These are phyloP conservation scores for Colletes gigas DNA, from an alignment of 1,140 invertebrate genomes.

Conservation along the genomic window DNA sequence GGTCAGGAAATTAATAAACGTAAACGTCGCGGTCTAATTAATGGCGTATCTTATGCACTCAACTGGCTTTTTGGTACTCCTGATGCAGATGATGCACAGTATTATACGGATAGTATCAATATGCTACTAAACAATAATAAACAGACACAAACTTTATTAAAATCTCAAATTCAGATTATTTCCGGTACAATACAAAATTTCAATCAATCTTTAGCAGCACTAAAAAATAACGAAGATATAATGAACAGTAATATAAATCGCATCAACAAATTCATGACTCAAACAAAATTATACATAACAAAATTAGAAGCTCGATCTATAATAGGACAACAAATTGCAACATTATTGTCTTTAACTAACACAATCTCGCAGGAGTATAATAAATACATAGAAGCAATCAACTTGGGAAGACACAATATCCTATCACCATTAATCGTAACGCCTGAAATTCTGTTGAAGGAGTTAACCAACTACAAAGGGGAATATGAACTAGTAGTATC, in stretches of 20 bases:
- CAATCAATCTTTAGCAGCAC: constrained; percentile 8
- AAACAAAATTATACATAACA: not conserved
- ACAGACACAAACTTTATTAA: not conserved
- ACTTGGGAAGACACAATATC: not conserved
- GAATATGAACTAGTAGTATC: not conserved
- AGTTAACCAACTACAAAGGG: not conserved
- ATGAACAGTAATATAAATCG: constrained; percentile 4
- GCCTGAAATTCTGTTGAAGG: not conserved
- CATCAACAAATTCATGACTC: not conserved
- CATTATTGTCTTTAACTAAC: not conserved
- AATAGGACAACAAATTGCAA: not conserved
- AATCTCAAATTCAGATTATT: constrained; percentile 2
- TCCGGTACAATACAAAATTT: constrained; percentile 2
- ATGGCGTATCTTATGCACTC: not conserved
- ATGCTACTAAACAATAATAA: not conserved
- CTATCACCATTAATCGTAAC: not conserved
- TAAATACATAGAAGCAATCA: not conserved
- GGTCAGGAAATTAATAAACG: not conserved
- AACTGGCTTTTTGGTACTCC: not conserved
- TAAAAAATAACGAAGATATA: not conserved
- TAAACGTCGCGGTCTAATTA: not conserved
- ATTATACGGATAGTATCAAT: constrained; percentile 13
- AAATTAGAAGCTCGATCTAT: not conserved
- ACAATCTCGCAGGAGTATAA: not conserved
- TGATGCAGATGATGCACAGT: not conserved